Base-by-base conservation (phyloP, 2,888 invertebrate species). In the Folsomia manolachei region DNA sequence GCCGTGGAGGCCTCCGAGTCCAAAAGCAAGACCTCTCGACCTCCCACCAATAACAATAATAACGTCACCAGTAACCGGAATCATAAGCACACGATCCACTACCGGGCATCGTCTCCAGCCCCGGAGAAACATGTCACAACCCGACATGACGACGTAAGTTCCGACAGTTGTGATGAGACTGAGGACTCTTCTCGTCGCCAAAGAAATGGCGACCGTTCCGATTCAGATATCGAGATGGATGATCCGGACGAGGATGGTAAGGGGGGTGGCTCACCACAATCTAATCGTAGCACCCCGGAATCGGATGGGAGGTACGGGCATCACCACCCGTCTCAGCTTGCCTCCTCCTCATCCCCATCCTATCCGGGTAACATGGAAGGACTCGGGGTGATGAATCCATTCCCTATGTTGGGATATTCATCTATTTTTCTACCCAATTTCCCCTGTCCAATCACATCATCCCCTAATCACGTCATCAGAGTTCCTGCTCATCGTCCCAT, bases 401-500 rank as follows among this genome's bases (percentile, higher is more conserved):
- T 81, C 73, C 81, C 81, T 0, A 77, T 81, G 26, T 78, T 81
- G 61, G 81, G 81, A 26, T 81, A 81, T 71, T 78, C 78, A 39
- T 81, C 81, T 52, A 79, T 81, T 64, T 81, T 81, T 71, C 75
- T 81, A 1, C 81, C 81, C 1, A 81, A 81, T 63, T 81, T 81
- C 72, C 81, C 81, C 0, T 81, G 80, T 70, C 79, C 80, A 1
- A 74, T 81, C 64, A 79, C 79, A 4, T 81, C 81, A 19, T 79
- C 80, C 7, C 67, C 75, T 11, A 81, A 81, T 75, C 80, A 80
- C 74, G 83, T 84, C 69, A 84, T 84, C 67, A 78, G 84, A 70
- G 84, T 84, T 69, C 84, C 84, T 27, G 84, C 84, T 66, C 94
- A 94, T 83, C 85, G 92, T 81, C 89, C 94, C 67, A 79, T 81